phyloP scores from a whole-genome alignment of 1,140 invertebrate genomes.

The Gryllus bimaculatus region DNA sequence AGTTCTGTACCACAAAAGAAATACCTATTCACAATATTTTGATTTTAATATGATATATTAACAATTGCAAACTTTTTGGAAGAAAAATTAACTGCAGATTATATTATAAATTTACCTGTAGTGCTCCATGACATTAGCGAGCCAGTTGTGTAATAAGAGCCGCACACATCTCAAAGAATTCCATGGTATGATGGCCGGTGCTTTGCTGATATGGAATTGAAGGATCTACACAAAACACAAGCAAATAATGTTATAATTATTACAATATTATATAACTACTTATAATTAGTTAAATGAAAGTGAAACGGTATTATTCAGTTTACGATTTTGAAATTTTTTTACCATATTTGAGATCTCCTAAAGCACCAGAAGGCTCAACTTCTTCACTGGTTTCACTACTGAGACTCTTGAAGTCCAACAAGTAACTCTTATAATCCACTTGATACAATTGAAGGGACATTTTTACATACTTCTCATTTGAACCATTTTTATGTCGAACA shows the following conservation, averaged over 20 bases:
- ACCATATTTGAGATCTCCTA: not conserved
- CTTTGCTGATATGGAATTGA: slow-evolving; percentile 35
- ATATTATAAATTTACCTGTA: no score
- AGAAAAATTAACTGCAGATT: no score
- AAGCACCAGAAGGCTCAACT: slow-evolving; percentile 27
- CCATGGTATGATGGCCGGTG: slow-evolving; percentile 88
- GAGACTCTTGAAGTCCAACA: slow-evolving; percentile 95
- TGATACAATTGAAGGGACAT: slow-evolving; percentile 99
- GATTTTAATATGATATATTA: no score
- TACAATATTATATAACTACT: no score
- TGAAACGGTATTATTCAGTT: no score
- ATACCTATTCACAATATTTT: no score
- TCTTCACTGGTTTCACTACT: slow-evolving; percentile 62
- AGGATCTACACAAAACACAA: slow-evolving; percentile 13
- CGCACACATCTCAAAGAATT: slow-evolving; percentile 99
- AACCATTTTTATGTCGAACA: slow-evolving; percentile 77
- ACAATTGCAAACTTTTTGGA: no score
- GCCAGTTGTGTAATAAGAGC: slow-evolving; percentile 95
- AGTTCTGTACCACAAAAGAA: no score
- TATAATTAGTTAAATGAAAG: no score
- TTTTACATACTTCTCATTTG: slow-evolving; percentile 77
- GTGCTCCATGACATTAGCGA: slow-evolving; percentile 44
- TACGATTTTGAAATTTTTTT: not conserved
- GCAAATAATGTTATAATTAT: not conserved
- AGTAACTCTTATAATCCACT: slow-evolving; percentile 94